Base-by-base conservation (phyloP, 2,797 vertebrate genomes). In the Nannoperca australis region DNA sequence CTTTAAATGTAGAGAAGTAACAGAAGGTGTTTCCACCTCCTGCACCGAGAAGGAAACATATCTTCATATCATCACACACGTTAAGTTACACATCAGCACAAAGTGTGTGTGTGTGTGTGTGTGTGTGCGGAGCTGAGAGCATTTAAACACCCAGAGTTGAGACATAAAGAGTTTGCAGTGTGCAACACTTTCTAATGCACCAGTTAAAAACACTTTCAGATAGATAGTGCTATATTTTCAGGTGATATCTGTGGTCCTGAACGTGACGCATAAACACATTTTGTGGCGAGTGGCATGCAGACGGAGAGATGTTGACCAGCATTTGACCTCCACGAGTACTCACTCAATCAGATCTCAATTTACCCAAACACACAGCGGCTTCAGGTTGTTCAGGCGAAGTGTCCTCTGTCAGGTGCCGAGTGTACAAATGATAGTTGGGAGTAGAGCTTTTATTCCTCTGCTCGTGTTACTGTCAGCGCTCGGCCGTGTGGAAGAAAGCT, bases 331-430 rank as follows among this genome's bases (percentile, higher is more conserved):
- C 40, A 13, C 0, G 17, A 67, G 58, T n/a, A 22, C 64, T 13
- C 79, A 56, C 56, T 76, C 77, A 12, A 74, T 71, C 76, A 24
- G 45, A 81, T 83, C 53, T 73, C 74, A 81, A 76, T 85, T 85
- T 73, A 70, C 60, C 65, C 10, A 81, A 83, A 73, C 59, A 36
- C 59, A n/a, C 47, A 68, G 71, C 40, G 2, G 42, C 17, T 70
- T 63, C 7, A 51, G 24, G 13, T 8, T 11, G 44, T 30, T 45
- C 7, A 30, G 5, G 51, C 44, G 30, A 50, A 71, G 81, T 54
- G 81, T 68, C 27, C 11, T 72, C 49, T 0, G 42, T 72, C 45
- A 58, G 18, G 1, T 14, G 36, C 6, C 5, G 50, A 81, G 56
- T 22, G 68, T 13, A 30, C 40, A 47, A 55, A 61, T 58, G 58